These are phyloP conservation scores for Pelobates fuscus DNA, from an alignment of 2,113 vertebrate genomes.

Conservation along the genomic window DNA sequence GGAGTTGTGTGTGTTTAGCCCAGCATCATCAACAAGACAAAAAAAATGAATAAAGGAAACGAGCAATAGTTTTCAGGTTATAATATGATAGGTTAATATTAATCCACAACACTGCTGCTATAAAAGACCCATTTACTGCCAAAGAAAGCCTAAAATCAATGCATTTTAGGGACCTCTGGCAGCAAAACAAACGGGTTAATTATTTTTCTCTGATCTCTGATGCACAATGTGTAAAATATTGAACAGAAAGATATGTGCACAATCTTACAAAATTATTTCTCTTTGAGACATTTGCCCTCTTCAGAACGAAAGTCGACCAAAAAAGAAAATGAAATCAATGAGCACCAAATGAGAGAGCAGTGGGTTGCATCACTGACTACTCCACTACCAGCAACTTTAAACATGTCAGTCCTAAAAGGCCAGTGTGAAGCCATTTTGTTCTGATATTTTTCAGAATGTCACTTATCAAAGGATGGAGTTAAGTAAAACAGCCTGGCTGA, in stretches of 20 bases:
- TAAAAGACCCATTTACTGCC: not conserved
- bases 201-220: too few species aligned
- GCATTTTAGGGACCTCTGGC: not conserved
- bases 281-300: not conserved
- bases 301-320: not conserved
- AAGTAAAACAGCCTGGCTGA: not conserved
- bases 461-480: too few species aligned
- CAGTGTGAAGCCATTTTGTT: not conserved
- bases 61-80: not conserved
- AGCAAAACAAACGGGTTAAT: not conserved
- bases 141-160: not conserved
- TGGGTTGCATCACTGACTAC: not conserved
- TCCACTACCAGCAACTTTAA: not conserved
- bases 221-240: not conserved
- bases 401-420: not conserved
- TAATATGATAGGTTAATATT: not conserved
- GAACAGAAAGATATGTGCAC: not conserved
- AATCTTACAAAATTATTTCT: not conserved
- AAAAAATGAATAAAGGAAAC: not conserved
- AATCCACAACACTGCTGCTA: not conserved
- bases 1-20: conserved; percentile 4
- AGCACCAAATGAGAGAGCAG: not conserved
- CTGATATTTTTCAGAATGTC: not conserved
- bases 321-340: conserved; percentile 1
- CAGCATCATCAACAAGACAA: too few species aligned